A percentile compares a stretch with the other conserved stretches of the same genome.
phyloP scores from a whole-genome alignment of 2,113 vertebrate species.

The Rhinolophus ferrumequinum region DNA sequence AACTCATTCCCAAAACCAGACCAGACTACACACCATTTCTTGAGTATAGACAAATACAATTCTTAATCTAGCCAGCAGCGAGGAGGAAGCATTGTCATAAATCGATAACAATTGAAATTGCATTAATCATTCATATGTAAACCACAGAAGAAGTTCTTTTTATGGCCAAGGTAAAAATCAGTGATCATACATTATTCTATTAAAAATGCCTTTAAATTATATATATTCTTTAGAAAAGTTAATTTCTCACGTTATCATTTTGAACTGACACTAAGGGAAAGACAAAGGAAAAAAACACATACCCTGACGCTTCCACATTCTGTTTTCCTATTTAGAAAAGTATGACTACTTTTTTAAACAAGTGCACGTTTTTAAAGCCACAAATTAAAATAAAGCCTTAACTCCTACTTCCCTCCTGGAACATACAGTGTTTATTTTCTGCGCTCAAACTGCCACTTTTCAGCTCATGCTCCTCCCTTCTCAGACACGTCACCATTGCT shows the following conservation, averaged over 20 bases:
- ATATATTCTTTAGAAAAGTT: neutral
- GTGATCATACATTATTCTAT: neutral
- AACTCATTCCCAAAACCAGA: neutral
- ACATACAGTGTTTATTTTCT: neutral
- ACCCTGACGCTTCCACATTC: neutral
- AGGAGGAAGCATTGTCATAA: conserved; percentile 28
- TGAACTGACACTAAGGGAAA: neutral
- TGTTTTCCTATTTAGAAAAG: neutral
- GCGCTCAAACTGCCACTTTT: neutral
- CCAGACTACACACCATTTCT: neutral
- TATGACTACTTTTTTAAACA: neutral
- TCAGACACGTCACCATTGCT: neutral
- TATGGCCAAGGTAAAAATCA: conserved; percentile 24
- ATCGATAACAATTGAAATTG: conserved; percentile 41
- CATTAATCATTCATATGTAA: conserved; percentile 61
- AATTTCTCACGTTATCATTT: neutral
- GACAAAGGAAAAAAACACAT: neutral
- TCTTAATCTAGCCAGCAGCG: neutral
- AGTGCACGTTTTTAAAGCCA: neutral
- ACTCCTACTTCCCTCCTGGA: neutral
- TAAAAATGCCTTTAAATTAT: conserved; percentile 19
- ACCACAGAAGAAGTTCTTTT: conserved; percentile 22
- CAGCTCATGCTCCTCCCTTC: neutral
- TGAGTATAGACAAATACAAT: neutral
- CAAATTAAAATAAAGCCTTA: neutral